phyloP scores from a whole-genome alignment of 2,888 invertebrate genomes.

The Polyommatus icarus region DNA sequence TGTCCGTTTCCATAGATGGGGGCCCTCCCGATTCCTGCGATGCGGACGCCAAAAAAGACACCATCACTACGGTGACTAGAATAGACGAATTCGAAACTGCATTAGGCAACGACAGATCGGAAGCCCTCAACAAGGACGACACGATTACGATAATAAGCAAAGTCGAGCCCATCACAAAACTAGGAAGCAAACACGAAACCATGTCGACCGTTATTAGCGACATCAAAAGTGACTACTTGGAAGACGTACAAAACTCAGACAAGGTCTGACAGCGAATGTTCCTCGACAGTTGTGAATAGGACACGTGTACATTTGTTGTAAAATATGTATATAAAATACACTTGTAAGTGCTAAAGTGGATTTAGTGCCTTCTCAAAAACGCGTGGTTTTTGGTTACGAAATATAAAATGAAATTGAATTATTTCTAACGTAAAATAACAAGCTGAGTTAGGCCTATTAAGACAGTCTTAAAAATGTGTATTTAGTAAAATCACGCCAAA shows the following conservation, averaged over 20 bases:
- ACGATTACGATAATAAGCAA: slow-evolving; percentile 4
- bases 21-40: slow-evolving; percentile 35
- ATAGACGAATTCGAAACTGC: slow-evolving; percentile 23
- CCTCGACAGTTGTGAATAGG: slow-evolving; percentile 24
- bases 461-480: neutral
- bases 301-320: slow-evolving; percentile 12
- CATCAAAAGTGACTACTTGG: slow-evolving; percentile 27
- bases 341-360: slow-evolving; percentile 16
- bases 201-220: slow-evolving; percentile 13
- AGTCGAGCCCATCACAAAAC: neutral
- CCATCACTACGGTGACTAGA: neutral
- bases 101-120: neutral
- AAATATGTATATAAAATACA: slow-evolving; percentile 31
- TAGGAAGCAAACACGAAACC: slow-evolving; percentile 9
- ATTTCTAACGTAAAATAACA: neutral
- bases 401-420: neutral
- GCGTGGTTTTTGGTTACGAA: neutral
- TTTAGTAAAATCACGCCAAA: neutral
- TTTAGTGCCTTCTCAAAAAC: slow-evolving; percentile 30
- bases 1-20: slow-evolving; percentile 58
- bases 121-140: neutral
- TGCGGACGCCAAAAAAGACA: slow-evolving; percentile 3
- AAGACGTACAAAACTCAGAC: neutral
- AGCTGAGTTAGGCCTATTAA: neutral
- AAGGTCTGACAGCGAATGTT: slow-evolving; percentile 30